These are phyloP conservation scores for Acanthochromis polyacanthus DNA, from an alignment of 2,113 vertebrate species.

Conservation along the genomic window DNA sequence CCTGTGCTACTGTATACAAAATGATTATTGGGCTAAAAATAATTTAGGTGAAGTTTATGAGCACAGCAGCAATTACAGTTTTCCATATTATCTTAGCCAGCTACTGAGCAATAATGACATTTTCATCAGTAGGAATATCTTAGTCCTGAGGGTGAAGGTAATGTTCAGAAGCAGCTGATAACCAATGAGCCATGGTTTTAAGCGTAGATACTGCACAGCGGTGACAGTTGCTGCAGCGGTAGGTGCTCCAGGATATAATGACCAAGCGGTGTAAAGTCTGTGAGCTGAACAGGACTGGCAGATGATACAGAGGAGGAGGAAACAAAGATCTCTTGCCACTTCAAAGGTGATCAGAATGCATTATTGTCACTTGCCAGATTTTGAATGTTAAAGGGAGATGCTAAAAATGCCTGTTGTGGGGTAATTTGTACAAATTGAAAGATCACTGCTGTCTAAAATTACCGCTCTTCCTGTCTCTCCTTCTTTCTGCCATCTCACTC, in stretches of 20 bases:
- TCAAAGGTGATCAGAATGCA: neutral
- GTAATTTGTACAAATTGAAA: constrained; percentile 1
- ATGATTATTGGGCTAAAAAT: constrained; percentile 1
- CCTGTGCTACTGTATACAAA: neutral
- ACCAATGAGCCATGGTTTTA: constrained; percentile 33
- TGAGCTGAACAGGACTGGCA: constrained; percentile 10
- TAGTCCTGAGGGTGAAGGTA: constrained; percentile 12
- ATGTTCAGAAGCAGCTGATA: constrained; percentile 30
- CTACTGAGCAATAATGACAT: constrained; percentile 8
- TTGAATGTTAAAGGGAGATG: neutral
- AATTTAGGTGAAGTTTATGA: neutral
- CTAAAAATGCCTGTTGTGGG: neutral
- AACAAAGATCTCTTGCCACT: neutral
- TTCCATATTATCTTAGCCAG: neutral
- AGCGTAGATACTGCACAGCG: neutral
- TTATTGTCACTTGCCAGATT: neutral
- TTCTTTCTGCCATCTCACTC: constrained; percentile 8
- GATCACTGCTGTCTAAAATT: neutral
- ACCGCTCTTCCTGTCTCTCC: neutral
- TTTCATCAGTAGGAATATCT: constrained; percentile 14
- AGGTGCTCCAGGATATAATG: constrained; percentile 17
- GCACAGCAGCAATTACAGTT: neutral
- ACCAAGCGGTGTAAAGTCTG: constrained; percentile 17
- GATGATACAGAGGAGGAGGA: neutral
- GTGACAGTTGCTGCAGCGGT: constrained; percentile 25